Evolutionary conservation across 2,113 vertebrate species (phyloP).

Genomic region (Miniopterus natalensis): DNA sequence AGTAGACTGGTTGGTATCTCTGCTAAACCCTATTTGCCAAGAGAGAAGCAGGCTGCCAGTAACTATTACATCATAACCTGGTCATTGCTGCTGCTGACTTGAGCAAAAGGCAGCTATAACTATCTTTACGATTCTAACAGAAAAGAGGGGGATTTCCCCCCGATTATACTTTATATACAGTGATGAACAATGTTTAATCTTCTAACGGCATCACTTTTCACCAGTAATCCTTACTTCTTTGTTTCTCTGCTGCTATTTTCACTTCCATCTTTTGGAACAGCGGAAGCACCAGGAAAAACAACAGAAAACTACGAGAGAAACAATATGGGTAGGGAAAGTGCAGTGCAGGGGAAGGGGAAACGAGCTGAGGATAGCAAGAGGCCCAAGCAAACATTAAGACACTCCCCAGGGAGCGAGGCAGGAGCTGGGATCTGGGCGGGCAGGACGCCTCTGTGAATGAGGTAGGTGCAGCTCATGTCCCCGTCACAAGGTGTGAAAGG

Average conservation of each 20-base stretch:
- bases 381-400: neutral
- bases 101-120: neutral
- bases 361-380: neutral
- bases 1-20: neutral
- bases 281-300: neutral
- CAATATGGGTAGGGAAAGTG: neutral
- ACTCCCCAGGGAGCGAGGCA: neutral
- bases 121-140: neutral
- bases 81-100: neutral
- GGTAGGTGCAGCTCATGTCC: neutral
- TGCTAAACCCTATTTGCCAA: neutral
- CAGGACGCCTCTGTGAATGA: neutral
- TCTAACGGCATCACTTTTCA: neutral
- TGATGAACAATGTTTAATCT: neutral
- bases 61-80: neutral
- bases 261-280: neutral
- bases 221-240: neutral
- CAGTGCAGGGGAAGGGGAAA: neutral
- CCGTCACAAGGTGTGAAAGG: neutral
- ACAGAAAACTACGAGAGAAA: neutral
- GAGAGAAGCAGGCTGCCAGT: neutral
- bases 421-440: neutral
- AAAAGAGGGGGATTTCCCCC: neutral
- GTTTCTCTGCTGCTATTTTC: neutral
- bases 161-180: neutral